Conservation (phyloP, 2,797 vertebrate genomes). For the Bufotes viridis region DNA sequence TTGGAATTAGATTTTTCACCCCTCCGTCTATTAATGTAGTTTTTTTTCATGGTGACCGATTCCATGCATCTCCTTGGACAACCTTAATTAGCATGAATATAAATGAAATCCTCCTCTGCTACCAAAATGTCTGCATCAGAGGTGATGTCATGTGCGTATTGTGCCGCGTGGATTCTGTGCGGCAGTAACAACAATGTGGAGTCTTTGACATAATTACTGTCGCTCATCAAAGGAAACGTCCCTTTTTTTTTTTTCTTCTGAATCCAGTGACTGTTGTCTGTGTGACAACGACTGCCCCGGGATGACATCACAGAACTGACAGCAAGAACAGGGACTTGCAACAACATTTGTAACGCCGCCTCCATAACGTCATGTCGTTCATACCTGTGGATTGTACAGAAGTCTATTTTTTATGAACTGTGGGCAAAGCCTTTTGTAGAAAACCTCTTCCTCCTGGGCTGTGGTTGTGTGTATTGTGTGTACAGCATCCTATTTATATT, state of each 20-base stretch:
- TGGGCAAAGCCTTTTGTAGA: conserved; percentile 31
- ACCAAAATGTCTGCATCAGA: neutral
- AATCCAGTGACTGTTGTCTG: neutral
- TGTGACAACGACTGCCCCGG: neutral
- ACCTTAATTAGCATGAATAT: neutral
- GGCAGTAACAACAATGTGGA: neutral
- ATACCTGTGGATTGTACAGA: conserved; percentile 45
- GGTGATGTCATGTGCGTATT: too few species aligned
- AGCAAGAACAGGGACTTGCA: neutral
- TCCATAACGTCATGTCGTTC: neutral
- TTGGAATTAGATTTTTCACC: too few species aligned
- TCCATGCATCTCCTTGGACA: neutral
- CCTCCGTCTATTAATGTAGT: too few species aligned
- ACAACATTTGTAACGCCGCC: neutral
- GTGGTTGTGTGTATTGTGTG: neutral
- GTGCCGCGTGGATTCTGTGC: neutral
- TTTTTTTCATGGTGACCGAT: too few species aligned
- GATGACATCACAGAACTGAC: neutral
- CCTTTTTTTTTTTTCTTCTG: too few species aligned
- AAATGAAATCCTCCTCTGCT: neutral
- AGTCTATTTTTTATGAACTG: conserved; percentile 27
- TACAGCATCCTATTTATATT: conserved; percentile 7
- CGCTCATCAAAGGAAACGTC: neutral
- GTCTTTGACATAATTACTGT: neutral
- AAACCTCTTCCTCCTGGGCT: conserved; percentile 12